Evolutionary conservation across 1,140 invertebrate genomes (phyloP).

Genomic region (Drosophila aff.): DNA sequence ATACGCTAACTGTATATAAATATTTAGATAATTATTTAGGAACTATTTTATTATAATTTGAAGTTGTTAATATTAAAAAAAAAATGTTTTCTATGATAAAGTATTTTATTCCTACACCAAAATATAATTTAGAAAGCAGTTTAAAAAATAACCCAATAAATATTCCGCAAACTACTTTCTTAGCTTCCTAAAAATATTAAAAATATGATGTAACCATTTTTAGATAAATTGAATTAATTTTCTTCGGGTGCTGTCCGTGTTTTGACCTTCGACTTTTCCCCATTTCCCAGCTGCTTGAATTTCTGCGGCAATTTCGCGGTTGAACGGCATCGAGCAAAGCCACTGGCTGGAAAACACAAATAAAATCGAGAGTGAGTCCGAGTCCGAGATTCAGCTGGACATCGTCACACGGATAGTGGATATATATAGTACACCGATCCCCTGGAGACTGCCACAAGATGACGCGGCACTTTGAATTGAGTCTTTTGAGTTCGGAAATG

Average conservation of each 20-base stretch:
- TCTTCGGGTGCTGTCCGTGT: not conserved
- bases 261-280: constrained; percentile 10
- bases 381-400: constrained; percentile 50
- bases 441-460: constrained; percentile 1
- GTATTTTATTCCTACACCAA: too few species aligned
- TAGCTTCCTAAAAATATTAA: not conserved
- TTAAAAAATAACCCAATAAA: not conserved
- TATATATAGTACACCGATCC: not conserved
- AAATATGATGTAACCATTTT: not conserved
- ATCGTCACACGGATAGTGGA: not conserved
- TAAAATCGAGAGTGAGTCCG: constrained; percentile 65
- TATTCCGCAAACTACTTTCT: not conserved
- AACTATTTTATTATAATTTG: too few species aligned
- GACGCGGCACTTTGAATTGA: constrained; percentile 63
- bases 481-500: not conserved
- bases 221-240: not conserved
- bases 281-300: constrained; percentile 47
- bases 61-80: too few species aligned
- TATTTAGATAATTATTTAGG: too few species aligned
- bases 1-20: too few species aligned
- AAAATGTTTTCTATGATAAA: too few species aligned
- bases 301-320: constrained; percentile 66
- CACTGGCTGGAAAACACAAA: constrained; percentile 11
- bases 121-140: not conserved
- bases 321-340: constrained; percentile 53